Base-by-base conservation (phyloP, 2,113 vertebrate species). In the Epinephelus cyanopodus region DNA sequence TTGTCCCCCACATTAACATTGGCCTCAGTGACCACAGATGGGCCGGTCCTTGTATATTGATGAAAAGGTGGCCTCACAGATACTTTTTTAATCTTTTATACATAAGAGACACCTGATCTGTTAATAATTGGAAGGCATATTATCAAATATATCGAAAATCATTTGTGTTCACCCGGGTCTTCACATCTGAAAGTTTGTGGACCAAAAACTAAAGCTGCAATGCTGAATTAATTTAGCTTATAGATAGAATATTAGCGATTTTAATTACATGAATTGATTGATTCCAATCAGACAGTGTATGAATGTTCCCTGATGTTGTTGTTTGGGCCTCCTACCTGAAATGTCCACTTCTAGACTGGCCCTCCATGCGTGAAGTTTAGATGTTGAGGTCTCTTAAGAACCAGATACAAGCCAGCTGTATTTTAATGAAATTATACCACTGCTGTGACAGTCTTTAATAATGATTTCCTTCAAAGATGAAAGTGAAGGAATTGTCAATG, bases 1-100 rank as follows among this genome's bases (percentile, higher is more conserved):
- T 87, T 90, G 87, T 86, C 58, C 60, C 29, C 21, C 70, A 73
- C 65, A 76, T 84, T 84, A 74, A 85, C 82, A 84, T 70, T 82
- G 74, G 70, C 88, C 70, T 80, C 68, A 56, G 47, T 54, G 10
- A 21, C 56, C 77, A 69, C 73, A 89, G 77, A 87, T 87, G 71
- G 56, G 33, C 50, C 54, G 4, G 19, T 72, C 74, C 54, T 67
- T 78, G 57, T 84, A 1, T 62, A 47, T 5, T 73, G 76, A 82
- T 80, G 33, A 81, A 83, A 71, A 18, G 13, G 48, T 81, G 79
- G 50, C 54, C 56, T 53, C 15, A 37, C 18, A 47, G 18, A 63
- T 52, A n/a, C 29, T 74, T 71, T 52, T 84, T 53, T 8, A 54
- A 61, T 37, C 5, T 58, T 6, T 53, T 23, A 27, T 48, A 56